Evolutionary conservation across 2,888 invertebrate species (phyloP), one percentile per base, ranked within the genome.

Genomic region (Latrodectus hesperus): DNA sequence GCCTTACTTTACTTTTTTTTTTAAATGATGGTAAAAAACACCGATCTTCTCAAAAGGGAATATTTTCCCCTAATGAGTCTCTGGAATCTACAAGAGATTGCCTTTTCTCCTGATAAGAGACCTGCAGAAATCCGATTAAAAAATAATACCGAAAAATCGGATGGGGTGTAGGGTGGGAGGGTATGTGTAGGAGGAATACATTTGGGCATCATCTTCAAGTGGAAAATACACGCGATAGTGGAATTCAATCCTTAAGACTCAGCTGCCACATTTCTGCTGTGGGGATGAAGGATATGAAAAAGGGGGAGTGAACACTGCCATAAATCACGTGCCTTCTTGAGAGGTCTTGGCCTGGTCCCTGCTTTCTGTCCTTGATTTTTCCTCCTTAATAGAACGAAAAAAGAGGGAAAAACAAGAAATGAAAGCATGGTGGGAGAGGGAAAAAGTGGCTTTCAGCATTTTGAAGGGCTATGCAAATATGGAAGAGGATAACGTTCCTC

Each of bases 391-490:
- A 60, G 60, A 12, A 12, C 60, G 12, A 60, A n/a, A 60, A 60
- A 52, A 73, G 73, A 52, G 55, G 60, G 9, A 74, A 74, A 72
- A 60, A 74, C 55, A 55, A 74, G 52, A 52, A 72, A 72, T 72
- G 17, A 74, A 55, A 22, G 55, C 12, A 60, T 60, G 60, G 60
- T 12, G n/a, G 60, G 60, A 38, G 38, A 17, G 16, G 16, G 49
- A 26, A 74, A 60, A 60, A 60, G 38, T 65, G 76, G 60, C 65
- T 79, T 64, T 51, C 64, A 72, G 60, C 51, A 65, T 74, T 81
- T 81, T 81, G 81, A 81, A 81, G 81, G 67, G 74, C 53, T 74
- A 67, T 74, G 81, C 73, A 81, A 81, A 81, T 81, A 81, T 64
- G 73, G 22, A 12, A 38, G 80, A 65, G 17, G 22, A 49, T 60